phyloP scores from a whole-genome alignment of 2,888 invertebrate species.

The Stenichneumon culpator region DNA sequence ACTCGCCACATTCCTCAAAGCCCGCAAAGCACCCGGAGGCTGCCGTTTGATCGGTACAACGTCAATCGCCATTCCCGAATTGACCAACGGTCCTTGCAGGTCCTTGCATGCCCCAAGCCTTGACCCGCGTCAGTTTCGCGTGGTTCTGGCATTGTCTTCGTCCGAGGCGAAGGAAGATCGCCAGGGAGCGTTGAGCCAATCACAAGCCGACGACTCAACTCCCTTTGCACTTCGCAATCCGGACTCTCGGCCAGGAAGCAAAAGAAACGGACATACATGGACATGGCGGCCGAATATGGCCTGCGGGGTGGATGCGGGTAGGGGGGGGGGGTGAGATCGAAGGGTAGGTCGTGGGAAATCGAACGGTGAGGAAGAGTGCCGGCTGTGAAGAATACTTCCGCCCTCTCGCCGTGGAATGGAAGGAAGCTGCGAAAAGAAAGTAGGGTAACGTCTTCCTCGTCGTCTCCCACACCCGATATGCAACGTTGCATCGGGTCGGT shows the following conservation, averaged over 20 bases:
- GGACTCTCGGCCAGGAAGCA: not conserved
- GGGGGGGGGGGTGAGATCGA: slow-evolving; percentile 3
- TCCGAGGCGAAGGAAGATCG: not conserved
- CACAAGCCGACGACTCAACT: not conserved
- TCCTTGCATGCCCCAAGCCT: too few species aligned
- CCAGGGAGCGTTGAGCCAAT: not conserved
- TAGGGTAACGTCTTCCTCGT: slow-evolving; percentile 50
- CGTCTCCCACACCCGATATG: slow-evolving; percentile 47
- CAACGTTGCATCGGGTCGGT: slow-evolving; percentile 33
- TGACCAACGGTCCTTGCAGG: too few species aligned
- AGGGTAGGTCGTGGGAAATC: slow-evolving; percentile 30
- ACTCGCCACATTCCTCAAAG: too few species aligned
- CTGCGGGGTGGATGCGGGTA: too few species aligned
- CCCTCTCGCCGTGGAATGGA: slow-evolving; percentile 1
- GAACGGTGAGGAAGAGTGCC: slow-evolving; percentile 21
- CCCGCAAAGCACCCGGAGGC: too few species aligned
- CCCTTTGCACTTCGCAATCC: not conserved
- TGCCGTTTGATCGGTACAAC: too few species aligned
- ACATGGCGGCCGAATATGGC: not conserved
- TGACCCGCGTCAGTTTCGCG: too few species aligned
- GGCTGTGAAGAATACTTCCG: slow-evolving; percentile 18
- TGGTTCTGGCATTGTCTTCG: not conserved
- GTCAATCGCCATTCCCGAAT: too few species aligned
- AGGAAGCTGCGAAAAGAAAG: slow-evolving; percentile 15
- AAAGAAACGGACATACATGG: not conserved